phyloP scores from a whole-genome alignment of 2,113 vertebrate genomes.

The Conger conger region DNA sequence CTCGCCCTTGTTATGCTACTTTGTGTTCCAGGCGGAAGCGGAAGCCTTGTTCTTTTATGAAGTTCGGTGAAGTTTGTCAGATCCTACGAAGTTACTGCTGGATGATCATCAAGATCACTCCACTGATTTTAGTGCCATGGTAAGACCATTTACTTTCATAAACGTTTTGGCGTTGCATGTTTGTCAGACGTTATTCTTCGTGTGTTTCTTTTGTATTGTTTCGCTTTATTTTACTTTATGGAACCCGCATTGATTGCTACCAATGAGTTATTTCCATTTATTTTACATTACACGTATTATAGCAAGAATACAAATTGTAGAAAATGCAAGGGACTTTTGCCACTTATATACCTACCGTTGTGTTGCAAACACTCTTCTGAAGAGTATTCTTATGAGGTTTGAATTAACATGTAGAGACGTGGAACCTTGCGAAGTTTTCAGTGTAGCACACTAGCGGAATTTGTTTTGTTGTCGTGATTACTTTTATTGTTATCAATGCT shows the following conservation, averaged over 20 bases:
- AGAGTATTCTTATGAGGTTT: not conserved
- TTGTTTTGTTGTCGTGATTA: not conserved
- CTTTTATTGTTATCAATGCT: not conserved
- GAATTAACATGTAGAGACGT: not conserved
- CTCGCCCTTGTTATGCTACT: constrained; percentile 35
- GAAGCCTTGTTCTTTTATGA: constrained; percentile 42
- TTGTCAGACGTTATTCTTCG: not conserved
- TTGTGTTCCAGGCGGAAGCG: constrained; percentile 49
- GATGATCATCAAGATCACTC: not conserved
- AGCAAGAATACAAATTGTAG: not conserved
- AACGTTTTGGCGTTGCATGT: not conserved
- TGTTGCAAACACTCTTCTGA: not conserved
- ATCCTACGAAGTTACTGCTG: constrained; percentile 26
- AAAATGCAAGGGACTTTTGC: no score
- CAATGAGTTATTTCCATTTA: not conserved
- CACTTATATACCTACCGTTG: no score
- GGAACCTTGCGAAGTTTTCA: not conserved
- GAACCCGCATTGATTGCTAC: not conserved
- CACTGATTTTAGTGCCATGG: constrained; percentile 11
- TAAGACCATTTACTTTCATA: constrained; percentile 7
- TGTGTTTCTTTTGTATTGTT: not conserved
- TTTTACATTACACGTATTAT: not conserved
- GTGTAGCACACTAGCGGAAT: not conserved
- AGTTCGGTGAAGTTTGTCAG: constrained; percentile 38
- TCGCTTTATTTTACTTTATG: not conserved